These are phyloP conservation scores for Athalia rosae DNA, from an alignment of 2,888 invertebrate genomes.

Conservation along the genomic window DNA sequence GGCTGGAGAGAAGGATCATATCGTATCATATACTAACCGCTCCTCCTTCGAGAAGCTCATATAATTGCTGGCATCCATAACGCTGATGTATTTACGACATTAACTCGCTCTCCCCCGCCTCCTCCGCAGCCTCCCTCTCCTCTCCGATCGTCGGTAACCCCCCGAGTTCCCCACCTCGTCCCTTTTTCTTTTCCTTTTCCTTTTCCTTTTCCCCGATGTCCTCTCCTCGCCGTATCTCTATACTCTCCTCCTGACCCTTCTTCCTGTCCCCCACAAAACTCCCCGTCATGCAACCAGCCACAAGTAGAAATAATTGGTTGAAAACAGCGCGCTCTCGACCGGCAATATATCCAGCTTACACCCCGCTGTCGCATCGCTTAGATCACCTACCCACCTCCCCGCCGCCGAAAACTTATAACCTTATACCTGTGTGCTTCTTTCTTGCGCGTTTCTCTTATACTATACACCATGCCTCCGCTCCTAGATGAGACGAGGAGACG, in stretches of 20 bases:
- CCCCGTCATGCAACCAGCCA: conserved; percentile 79
- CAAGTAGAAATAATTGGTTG: conserved; percentile 73
- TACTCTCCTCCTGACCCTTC: conserved; percentile 52
- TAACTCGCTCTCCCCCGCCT: conserved; percentile 72
- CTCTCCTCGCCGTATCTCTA: conserved; percentile 31
- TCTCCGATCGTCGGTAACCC: conserved; percentile 55
- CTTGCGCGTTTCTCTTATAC: conserved; percentile 49
- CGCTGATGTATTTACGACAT: conserved; percentile 73
- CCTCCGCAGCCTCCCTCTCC: conserved; percentile 71
- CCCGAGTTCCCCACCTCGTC: conserved; percentile 71
- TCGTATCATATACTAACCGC: conserved; percentile 64
- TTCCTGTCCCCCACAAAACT: conserved; percentile 56
- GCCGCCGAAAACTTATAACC: conserved; percentile 60
- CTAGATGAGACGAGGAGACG: conserved; percentile 34
- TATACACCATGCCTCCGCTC: conserved; percentile 41
- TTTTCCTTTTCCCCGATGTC: conserved; percentile 58
- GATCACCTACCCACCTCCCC: conserved; percentile 70
- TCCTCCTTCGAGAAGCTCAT: conserved; percentile 69
- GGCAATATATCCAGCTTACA: conserved; percentile 73
- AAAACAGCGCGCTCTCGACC: conserved; percentile 70
- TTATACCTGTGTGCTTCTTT: conserved; percentile 49
- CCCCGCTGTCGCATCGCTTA: conserved; percentile 72
- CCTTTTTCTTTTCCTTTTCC: conserved; percentile 56
- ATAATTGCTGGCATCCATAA: conserved; percentile 74
- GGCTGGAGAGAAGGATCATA: conserved; percentile 65